phyloP scores from a whole-genome alignment of 2,113 vertebrate genomes.

The Emydura subglobosa region DNA sequence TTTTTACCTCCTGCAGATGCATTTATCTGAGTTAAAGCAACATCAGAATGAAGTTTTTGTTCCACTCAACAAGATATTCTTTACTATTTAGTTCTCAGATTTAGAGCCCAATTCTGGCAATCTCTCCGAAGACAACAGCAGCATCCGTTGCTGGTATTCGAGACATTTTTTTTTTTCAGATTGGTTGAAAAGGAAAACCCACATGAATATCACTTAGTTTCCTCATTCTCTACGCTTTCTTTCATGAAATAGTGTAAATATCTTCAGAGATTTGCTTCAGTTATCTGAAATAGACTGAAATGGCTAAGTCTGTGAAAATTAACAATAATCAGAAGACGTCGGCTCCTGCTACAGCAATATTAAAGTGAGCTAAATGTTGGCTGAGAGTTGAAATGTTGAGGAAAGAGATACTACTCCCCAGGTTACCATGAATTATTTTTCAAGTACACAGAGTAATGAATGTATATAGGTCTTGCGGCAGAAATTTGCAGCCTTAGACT shows the following conservation, averaged over 20 bases:
- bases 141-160: background rate
- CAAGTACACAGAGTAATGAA: background rate
- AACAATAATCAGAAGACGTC: background rate
- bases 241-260: background rate
- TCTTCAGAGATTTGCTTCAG: background rate
- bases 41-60: background rate
- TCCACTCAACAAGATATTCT: background rate
- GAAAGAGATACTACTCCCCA: background rate
- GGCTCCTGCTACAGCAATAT: background rate
- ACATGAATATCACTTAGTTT: background rate
- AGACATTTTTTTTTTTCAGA: background rate
- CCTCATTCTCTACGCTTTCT: background rate
- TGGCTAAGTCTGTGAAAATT: background rate
- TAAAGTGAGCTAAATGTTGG: background rate
- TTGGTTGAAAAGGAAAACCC: conserved; percentile 6
- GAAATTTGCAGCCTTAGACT: background rate
- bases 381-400: background rate
- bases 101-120: background rate
- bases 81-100: background rate
- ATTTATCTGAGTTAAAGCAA: background rate
- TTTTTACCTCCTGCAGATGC: background rate
- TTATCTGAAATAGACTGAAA: background rate
- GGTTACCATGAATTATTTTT: background rate
- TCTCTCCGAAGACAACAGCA: background rate
- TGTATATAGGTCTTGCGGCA: background rate